phyloP scores from a whole-genome alignment of 2,888 invertebrate species.

The Eumacrocentrus americanus region DNA sequence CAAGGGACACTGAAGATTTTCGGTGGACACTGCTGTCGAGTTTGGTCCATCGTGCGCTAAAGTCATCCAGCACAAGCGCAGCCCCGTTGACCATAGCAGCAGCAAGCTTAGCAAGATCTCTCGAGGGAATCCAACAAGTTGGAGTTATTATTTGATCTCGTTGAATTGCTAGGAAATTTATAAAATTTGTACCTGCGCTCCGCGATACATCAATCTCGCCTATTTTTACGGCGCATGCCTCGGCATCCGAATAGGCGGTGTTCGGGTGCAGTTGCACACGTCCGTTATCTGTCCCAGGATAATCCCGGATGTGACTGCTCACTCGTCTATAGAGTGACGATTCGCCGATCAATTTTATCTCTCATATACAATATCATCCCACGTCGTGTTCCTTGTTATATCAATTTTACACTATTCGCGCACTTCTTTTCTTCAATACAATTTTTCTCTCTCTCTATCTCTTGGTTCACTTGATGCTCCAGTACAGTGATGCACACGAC shows the following conservation, averaged over 20 bases:
- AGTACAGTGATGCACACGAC: background rate
- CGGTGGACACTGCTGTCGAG: constrained; percentile 41
- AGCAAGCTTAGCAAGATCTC: constrained; percentile 33
- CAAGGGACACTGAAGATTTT: constrained; percentile 71
- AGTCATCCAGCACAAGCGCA: constrained; percentile 39
- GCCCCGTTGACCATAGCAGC: constrained; percentile 51
- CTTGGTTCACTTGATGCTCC: too few species aligned
- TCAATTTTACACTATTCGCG: too few species aligned
- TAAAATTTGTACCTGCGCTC: constrained; percentile 56
- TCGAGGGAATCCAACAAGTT: constrained; percentile 11
- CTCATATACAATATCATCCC: background rate
- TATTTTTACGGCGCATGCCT: constrained; percentile 60
- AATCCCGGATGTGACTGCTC: constrained; percentile 3
- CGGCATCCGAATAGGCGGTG: constrained; percentile 40
- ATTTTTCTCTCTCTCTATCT: too few species aligned
- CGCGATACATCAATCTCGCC: constrained; percentile 59
- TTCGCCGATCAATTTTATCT: background rate
- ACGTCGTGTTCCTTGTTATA: background rate
- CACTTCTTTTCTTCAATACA: too few species aligned
- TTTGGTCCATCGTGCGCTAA: constrained; percentile 41
- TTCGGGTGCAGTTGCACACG: constrained; percentile 24
- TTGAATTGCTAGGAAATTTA: constrained; percentile 36
- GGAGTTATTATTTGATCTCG: background rate
- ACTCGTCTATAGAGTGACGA: too few species aligned
- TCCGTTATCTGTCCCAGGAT: constrained; percentile 12